Evolutionary conservation across 2,888 invertebrate genomes (phyloP), one percentile per base, ranked within the genome.

Genomic region (Drosophila stalkeri): DNA sequence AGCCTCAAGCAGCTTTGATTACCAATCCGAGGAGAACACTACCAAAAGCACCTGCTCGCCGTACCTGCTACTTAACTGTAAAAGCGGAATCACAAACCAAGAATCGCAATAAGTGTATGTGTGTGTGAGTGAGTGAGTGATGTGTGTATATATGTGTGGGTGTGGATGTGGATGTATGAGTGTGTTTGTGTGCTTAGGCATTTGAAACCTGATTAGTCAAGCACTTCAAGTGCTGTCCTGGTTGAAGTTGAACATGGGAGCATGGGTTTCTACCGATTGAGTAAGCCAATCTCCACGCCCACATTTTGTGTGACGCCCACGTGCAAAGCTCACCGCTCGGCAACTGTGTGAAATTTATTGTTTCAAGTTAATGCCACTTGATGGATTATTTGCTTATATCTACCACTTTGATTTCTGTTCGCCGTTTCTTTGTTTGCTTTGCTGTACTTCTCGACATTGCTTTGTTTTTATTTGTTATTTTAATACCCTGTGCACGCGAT

Each of bases 291-390:
- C 66, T 69, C 66, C 77, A 62, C 75, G 41, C 63, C 62, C 64
- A 35, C 54, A 16, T 39, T 64, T 39, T 27, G 20, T 9, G 16
- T 5, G 31, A 4, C n/a, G 39, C 62, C 62, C 65, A 62, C n/a
- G 65, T 52, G 37, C 14, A 46, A 27, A 44, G 31, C 39, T 1
- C 9, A 51, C 33, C 31, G 31, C 47, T 47, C 71, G 62, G 71
- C 72, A 75, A 61, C 80, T 77, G 85, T 77, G 81, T 76, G 77
- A 83, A 90, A 89, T 89, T 90, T 91, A 90, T 91, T 89, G 89
- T 88, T 86, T 90, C 86, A 89, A 82, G 81, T 80, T 85, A 90
- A 90, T 89, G 80, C 90, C 91, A 90, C 91, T 91, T 91, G 89
- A 90, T 90, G 89, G 90, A 90, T 90, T 90, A 91, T 90, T 82